Conservation (phyloP, 2,797 vertebrate genomes). For the Salarias fasciatus region DNA sequence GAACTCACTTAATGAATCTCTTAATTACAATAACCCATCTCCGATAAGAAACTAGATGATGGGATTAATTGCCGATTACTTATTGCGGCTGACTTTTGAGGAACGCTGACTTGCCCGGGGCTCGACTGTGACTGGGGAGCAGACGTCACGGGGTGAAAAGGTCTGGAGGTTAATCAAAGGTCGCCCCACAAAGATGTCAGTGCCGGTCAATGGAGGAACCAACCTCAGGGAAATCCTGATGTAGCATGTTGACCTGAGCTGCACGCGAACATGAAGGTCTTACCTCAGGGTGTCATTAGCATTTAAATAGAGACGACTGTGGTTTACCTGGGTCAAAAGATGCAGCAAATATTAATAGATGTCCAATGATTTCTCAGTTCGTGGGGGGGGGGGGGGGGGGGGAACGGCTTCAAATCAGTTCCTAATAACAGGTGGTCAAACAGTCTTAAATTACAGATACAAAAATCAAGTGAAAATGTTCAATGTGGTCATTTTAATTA, state of each 20-base stretch:
- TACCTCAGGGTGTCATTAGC: constrained; percentile 2
- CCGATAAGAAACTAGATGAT: constrained; percentile 63
- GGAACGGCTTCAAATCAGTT: no score
- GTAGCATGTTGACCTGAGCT: not conserved
- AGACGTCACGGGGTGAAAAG: not conserved
- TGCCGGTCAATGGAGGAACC: not conserved
- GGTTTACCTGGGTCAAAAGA: constrained; percentile 1
- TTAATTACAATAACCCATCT: constrained; percentile 75
- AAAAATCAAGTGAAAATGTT: no score
- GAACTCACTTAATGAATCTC: constrained; percentile 74
- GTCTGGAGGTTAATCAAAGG: constrained; percentile 30
- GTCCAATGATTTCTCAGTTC: no score
- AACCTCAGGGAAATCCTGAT: no score
- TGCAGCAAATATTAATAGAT: no score
- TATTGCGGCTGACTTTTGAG: constrained; percentile 50
- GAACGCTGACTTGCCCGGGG: constrained; percentile 30
- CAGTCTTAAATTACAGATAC: no score
- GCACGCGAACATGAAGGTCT: constrained; percentile 4
- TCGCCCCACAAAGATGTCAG: constrained; percentile 9
- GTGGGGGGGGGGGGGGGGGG: no score
- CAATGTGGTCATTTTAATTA: no score
- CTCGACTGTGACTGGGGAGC: constrained; percentile 2
- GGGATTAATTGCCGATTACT: constrained; percentile 69
- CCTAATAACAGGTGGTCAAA: no score
- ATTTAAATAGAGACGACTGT: constrained; percentile 11